Percentiles rank a stretch among this genome's conserved stretches.
These are phyloP conservation scores for Vombatus ursinus DNA, from an alignment of 2,113 vertebrate genomes.

Conservation along the genomic window DNA sequence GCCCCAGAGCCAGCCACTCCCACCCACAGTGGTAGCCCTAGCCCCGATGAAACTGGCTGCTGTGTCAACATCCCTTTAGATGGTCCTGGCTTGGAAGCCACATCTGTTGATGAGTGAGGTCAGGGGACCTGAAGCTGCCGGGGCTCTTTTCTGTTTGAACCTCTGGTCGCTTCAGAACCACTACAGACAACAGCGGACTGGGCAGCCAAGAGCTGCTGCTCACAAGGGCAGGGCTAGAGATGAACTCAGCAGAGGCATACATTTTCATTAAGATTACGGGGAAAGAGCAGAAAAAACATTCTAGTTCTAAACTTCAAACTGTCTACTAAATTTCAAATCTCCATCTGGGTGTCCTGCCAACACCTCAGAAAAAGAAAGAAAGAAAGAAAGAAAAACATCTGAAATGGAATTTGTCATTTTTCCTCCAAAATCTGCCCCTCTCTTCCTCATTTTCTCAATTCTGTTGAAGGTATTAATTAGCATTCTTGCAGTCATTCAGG, in stretches of 20 bases:
- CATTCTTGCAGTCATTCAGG: background rate
- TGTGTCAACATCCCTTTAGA: constrained; percentile 77
- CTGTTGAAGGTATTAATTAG: background rate
- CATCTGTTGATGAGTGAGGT: constrained; percentile 36
- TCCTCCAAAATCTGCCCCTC: background rate
- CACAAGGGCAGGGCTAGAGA: background rate
- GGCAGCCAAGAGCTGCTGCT: constrained; percentile 50
- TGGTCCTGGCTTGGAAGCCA: constrained; percentile 62
- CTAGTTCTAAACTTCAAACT: background rate
- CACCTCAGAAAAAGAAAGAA: background rate
- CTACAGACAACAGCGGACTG: constrained; percentile 67
- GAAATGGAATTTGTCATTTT: background rate
- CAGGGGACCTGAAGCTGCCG: background rate
- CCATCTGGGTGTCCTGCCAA: background rate
- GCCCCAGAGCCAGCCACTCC: constrained; percentile 79
- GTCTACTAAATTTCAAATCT: background rate
- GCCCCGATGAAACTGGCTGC: constrained; percentile 80
- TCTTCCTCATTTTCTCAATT: background rate
- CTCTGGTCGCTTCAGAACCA: constrained; percentile 47
- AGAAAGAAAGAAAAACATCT: background rate
- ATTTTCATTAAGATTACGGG: background rate
- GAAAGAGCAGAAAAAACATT: background rate
- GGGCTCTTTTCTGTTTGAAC: background rate
- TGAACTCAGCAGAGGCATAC: background rate
- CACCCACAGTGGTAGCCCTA: constrained; percentile 79